Evolutionary conservation across 1,140 invertebrate genomes (phyloP), one percentile per base, ranked within the genome.

Genomic region (Pseudomyrmex concolor): DNA sequence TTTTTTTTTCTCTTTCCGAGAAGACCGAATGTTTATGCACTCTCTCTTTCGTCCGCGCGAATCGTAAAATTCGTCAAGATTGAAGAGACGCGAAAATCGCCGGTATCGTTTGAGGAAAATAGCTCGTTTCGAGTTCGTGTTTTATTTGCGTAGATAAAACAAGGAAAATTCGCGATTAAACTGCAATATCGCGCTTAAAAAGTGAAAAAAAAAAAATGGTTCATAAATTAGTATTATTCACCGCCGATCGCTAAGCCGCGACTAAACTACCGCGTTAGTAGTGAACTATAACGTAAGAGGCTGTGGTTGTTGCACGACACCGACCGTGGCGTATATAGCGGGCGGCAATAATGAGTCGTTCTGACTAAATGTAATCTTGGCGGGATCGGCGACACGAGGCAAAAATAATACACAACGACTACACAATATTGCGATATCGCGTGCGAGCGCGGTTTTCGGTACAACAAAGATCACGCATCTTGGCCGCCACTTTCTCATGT

Each of bases 331-430:
- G 34, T 34, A 34, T 7, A 54, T 59, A 73, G 64, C 63, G 59
- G 55, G 72, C 62, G 80, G 78, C 70, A 88, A 85, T 86, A 88
- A 84, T 84, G 87, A 88, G 63, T 88, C 84, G 83, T 54, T 51
- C 67, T 34, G 64, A 80, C 54, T 51, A 84, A 60, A 87, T 22
- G 68, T 71, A 84, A 80, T 87, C 85, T 78, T 81, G 51, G 54
- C 45, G 45, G 57, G 50, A 82, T 76, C 71, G 25, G 15, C 2
- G 17, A 67, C 51, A 25, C 22, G 59, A 66, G 83, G 84, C 71
- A 80, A 87, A 87, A 88, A 84, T 88, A 76, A 64, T 64, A 63
- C 72, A 70, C 67, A 54, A 54, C 73, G 72, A 72, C 45, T 68
- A 48, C 48, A 78, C 15, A 48, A 19, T 51, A 45, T 70, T 25